phyloP scores from a whole-genome alignment of 2,888 invertebrate species.

The Fragum fragum region DNA sequence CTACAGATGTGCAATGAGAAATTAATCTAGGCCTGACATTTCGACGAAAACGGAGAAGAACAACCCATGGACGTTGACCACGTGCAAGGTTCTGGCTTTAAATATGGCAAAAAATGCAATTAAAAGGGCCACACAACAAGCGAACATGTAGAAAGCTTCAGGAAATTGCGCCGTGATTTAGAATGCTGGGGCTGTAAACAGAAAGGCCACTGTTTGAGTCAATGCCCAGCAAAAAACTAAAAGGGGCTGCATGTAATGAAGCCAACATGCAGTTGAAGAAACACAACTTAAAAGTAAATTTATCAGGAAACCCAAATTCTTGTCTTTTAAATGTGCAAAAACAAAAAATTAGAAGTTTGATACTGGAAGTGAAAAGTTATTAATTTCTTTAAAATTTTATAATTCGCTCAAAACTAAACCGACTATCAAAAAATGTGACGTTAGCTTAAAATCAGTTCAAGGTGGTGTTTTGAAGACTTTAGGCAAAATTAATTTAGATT shows the following conservation, averaged over 20 bases:
- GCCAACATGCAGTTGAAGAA: too few relatives aligned
- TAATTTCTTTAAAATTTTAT: background rate
- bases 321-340: conserved; percentile 17
- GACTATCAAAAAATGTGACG: background rate
- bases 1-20: conserved; percentile 20
- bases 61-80: conserved; percentile 15
- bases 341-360: conserved; percentile 22
- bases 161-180: too few relatives aligned
- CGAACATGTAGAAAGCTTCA: conserved; percentile 1
- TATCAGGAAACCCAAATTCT: conserved; percentile 28
- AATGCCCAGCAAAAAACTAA: too few relatives aligned
- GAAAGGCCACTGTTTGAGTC: too few relatives aligned
- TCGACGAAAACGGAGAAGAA: background rate
- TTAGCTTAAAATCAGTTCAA: background rate
- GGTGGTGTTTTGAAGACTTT: conserved; percentile 3
- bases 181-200: background rate
- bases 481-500: conserved; percentile 9
- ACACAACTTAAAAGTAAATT: conserved; percentile 15
- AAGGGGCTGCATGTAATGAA: too few relatives aligned
- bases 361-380: background rate
- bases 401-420: conserved; percentile 14
- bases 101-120: background rate
- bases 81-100: background rate
- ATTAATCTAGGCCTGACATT: background rate
- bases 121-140: conserved; percentile 7